Evolutionary conservation across 2,113 vertebrate genomes (phyloP).

Genomic region (Nothocercus julius): DNA sequence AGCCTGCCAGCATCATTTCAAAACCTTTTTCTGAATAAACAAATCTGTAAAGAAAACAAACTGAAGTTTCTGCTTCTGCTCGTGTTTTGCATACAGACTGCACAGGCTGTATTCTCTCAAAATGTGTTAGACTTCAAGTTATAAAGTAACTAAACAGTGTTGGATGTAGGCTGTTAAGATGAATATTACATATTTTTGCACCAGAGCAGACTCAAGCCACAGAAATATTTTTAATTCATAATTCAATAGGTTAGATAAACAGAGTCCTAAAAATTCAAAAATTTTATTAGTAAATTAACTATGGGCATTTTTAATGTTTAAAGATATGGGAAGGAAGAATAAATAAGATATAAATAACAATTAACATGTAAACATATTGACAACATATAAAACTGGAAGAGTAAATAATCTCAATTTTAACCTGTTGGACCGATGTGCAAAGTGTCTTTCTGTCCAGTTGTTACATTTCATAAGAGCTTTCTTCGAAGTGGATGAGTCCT

Average conservation of each 20-base stretch:
- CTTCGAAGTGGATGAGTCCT: not conserved
- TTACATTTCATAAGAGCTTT: not conserved
- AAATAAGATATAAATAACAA: not conserved
- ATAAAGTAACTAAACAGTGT: not conserved
- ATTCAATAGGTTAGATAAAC: not conserved
- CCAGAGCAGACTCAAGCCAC: not conserved
- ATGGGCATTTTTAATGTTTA: not conserved
- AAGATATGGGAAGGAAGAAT: not conserved
- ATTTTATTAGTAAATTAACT: not conserved
- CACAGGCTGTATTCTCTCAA: not conserved
- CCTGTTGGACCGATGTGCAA: not conserved
- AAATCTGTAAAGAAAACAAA: conserved; percentile 48
- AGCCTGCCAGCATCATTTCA: conserved; percentile 48
- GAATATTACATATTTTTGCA: not conserved
- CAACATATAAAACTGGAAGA: not conserved
- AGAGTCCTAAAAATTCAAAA: not conserved
- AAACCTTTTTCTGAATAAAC: conserved; percentile 57
- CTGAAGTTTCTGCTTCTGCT: not conserved
- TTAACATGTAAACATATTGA: not conserved
- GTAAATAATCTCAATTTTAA: not conserved
- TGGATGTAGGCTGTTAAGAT: not conserved
- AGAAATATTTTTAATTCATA: not conserved
- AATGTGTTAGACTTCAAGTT: conserved; percentile 37
- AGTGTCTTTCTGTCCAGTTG: not conserved
- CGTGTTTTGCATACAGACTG: not conserved